Base-by-base conservation (phyloP, 2,888 invertebrate species). In the Parascotia fuliginaria region DNA sequence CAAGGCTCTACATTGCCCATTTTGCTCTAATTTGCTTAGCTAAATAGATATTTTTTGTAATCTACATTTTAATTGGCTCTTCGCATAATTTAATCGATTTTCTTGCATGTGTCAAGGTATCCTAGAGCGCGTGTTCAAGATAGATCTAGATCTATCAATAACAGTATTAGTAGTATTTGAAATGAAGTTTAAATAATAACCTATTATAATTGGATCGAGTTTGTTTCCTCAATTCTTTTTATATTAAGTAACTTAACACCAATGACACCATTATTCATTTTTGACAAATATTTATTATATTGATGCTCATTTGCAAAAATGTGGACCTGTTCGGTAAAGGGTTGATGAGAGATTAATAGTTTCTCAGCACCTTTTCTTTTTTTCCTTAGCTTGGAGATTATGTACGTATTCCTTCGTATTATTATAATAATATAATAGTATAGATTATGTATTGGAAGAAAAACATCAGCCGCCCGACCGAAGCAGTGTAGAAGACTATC, bases 1-100 rank as follows among this genome's bases (percentile, higher is more conserved):
- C 86, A 87, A 86, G 87, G 87, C 68, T 68, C 64, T 57, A 48
- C 58, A 55, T 62, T 62, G 65, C 60, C 73, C 70, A 75, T 70
- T 75, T 65, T 75, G 73, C 66, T 76, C 72, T 67, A 75, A 74
- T 79, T 80, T 76, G 72, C 70, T 57, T 56, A 56, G 55, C 60
- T 42, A 53, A 56, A 56, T 54, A 60, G 60, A 32, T 49, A 56
- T 64, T 43, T 41, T 42, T 38, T 31, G 22, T 53, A 54, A 69
- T 60, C 55, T 58, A 51, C 15, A 56, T 58, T 62, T 69, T 69
- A 71, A 73, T 70, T 70, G 68, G 13, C 31, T 55, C 31, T 49
- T 46, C 48, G 31, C 37, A 42, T 52, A 45, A 29, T 45, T 50
- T 34, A 39, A 45, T 51, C 42, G 12, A 9, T 33, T 51, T 55